Evolutionary conservation across 2,888 invertebrate genomes (phyloP), one percentile per base, ranked within the genome.

Genomic region (Polylopha cassiicola): DNA sequence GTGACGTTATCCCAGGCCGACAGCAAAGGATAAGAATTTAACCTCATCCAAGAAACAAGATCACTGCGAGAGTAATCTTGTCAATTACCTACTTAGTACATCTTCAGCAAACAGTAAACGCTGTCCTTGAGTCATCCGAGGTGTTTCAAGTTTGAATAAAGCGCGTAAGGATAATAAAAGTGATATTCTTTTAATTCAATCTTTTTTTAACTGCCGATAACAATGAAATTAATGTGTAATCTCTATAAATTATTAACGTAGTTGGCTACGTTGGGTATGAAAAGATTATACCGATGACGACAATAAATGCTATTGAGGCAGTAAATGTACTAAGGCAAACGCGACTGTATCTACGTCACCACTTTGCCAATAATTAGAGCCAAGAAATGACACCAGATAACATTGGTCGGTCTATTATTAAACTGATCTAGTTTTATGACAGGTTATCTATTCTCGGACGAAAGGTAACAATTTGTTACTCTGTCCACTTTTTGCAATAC

Each of bases 1-100:
- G 53, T 48, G 48, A 15, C 37, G 46, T 53, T 58, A 55, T 59
- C 58, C 60, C 57, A 51, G 45, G 47, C 45, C 42, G 46, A 46
- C 46, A 23, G 47, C 44, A 52, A 32, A 46, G 53, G 53, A 53
- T 53, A 54, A 56, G 59, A 58, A 61, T 55, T 59, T 43, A 46
- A 45, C 22, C 37, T 23, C 27, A 29, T 20, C 48, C 51, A 57
- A 55, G 56, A 49, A n/a, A 37, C 37, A 22, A 20, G 39, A 43
- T 46, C 30, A 41, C 42, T 30, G 21, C 10, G 10, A n/a, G 11
- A 34, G 23, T 26, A 27, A 36, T 38, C 30, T 31, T 10, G 7
- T 39, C 24, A n/a, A 28, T 23, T 22, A 8, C 7, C 6, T 8
- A 14, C 20, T 8, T 20, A 13, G 24, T 9, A 33, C 23, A 3